Percentiles rank a stretch among this genome's conserved stretches.
Evolutionary conservation across 2,797 vertebrate genomes (phyloP).

Genomic region (Hozukius guyotensis): DNA sequence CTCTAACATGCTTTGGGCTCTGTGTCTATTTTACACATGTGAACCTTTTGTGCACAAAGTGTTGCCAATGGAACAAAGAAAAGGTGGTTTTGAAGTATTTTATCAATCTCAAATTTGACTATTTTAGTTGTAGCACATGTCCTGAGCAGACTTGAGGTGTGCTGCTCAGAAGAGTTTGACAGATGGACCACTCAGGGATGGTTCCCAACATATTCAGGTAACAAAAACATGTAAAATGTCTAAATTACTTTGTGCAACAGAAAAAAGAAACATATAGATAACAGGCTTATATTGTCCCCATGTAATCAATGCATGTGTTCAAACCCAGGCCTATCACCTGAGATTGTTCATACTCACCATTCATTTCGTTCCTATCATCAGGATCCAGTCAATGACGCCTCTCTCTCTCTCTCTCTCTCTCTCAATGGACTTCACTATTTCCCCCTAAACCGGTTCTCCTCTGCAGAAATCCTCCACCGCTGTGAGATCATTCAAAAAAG

Average conservation of each 20-base stretch:
- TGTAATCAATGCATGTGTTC: background rate
- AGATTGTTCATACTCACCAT: conserved; percentile 75
- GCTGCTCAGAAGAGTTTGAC: conserved; percentile 49
- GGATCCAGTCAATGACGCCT: conserved; percentile 62
- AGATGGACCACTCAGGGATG: conserved; percentile 31
- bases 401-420: conserved; percentile 40
- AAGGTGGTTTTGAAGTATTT: background rate
- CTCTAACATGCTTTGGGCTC: background rate
- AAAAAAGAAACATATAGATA: background rate
- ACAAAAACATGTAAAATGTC: background rate
- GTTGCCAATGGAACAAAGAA: conserved; percentile 15
- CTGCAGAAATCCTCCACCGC: conserved; percentile 22
- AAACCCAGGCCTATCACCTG: conserved; percentile 21
- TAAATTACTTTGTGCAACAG: background rate
- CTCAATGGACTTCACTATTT: conserved; percentile 44
- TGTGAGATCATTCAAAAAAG: background rate
- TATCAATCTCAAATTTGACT: background rate
- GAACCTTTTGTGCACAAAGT: conserved; percentile 12
- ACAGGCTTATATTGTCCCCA: background rate
- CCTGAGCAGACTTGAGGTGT: conserved; percentile 12
- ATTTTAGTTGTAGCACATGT: background rate
- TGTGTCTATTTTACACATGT: conserved; percentile 8
- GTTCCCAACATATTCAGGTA: background rate
- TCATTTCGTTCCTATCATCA: conserved; percentile 71
- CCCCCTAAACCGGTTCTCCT: conserved; percentile 20